A percentile compares a stretch with the other conserved stretches of the same genome.
These are phyloP conservation scores for Neotragus pygmaeus DNA, from an alignment of 2,113 vertebrate genomes.

Conservation along the genomic window DNA sequence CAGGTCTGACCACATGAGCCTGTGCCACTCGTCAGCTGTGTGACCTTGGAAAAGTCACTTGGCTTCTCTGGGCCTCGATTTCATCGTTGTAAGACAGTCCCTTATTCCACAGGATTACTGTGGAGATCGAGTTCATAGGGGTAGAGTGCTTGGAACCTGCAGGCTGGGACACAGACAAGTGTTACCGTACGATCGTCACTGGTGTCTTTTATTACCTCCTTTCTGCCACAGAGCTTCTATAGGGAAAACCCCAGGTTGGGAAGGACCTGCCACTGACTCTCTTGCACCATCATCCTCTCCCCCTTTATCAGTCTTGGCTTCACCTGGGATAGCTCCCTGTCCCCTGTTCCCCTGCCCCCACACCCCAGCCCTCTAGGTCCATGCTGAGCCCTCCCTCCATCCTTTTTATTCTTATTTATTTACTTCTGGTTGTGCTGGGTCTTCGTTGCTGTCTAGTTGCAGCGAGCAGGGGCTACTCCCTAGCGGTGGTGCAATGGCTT, in stretches of 20 bases:
- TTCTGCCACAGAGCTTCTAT: not conserved
- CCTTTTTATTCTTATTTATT: not conserved
- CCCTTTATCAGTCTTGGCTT: not conserved
- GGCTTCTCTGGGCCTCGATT: not conserved
- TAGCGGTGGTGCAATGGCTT: not conserved
- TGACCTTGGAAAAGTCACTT: not conserved
- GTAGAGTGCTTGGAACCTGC: not conserved
- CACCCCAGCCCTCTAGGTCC: rapidly evolving
- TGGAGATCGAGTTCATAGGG: not conserved
- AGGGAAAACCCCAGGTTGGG: not conserved
- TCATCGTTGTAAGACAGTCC: not conserved
- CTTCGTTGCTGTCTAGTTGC: not conserved
- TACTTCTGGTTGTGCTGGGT: not conserved
- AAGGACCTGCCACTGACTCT: not conserved
- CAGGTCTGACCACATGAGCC: not conserved
- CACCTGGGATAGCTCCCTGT: not conserved
- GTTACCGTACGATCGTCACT: not conserved
- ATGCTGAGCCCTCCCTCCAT: not conserved
- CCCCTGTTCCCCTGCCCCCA: rapidly evolving
- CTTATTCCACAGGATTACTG: not conserved
- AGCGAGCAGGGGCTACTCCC: not conserved
- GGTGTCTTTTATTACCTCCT: not conserved
- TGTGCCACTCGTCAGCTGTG: not conserved
- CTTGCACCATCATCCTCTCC: too few species aligned
- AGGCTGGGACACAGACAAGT: not conserved